Conservation (phyloP, 2,797 vertebrate genomes). For the Macropus fuliginosus region DNA sequence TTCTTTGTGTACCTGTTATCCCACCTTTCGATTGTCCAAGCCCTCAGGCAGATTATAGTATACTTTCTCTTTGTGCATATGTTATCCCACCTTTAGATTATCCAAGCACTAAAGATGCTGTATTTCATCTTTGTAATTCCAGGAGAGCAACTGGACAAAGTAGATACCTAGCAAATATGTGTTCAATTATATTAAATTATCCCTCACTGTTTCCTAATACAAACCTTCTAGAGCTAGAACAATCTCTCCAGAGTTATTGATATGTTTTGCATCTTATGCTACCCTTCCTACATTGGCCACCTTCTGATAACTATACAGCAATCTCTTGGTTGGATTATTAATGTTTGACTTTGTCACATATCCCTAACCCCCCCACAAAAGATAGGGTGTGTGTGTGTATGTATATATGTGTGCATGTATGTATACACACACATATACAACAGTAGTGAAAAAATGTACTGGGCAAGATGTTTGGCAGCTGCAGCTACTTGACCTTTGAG, state of each 20-base stretch:
- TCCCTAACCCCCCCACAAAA: background rate
- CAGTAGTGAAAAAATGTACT: background rate
- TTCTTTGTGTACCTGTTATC: background rate
- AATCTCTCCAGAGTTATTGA: background rate
- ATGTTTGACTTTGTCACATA: background rate
- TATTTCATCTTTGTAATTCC: background rate
- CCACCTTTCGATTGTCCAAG: background rate
- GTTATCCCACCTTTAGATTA: background rate
- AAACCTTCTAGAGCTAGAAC: background rate
- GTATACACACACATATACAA: too few species aligned
- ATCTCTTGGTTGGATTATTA: background rate
- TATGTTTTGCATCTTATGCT: background rate
- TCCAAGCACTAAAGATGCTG: background rate
- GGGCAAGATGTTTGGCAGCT: background rate
- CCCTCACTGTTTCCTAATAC: background rate
- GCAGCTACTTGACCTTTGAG: background rate
- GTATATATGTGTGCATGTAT: fast-evolving
- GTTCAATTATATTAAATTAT: background rate
- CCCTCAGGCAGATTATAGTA: background rate
- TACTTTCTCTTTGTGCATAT: background rate
- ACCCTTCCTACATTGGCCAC: background rate
- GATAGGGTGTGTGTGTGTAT: background rate
- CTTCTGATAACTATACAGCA: background rate
- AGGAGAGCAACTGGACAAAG: background rate
- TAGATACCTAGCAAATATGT: too few species aligned